Base-by-base conservation (phyloP, 2,888 invertebrate genomes). In the Cosmia pyralina region DNA sequence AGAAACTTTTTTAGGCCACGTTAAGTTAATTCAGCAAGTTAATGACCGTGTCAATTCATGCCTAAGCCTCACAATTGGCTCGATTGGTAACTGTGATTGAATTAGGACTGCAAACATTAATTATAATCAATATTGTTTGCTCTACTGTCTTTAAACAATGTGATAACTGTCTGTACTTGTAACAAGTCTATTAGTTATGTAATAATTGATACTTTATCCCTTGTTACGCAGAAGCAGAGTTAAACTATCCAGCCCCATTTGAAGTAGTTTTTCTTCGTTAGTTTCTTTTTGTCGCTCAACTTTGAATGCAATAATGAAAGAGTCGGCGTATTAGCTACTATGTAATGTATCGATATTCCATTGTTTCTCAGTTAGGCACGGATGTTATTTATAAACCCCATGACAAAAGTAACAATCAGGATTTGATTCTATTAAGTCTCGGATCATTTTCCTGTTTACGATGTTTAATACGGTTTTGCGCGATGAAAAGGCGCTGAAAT, bases 21-120 rank as follows among this genome's bases (percentile, higher is more conserved):
- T 68, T 48, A 59, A 78, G 70, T 69, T 82, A 74, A 81, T 78
- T 70, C 78, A 68, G 57, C 72, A 72, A 76, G 72, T 77, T 83
- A 82, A 83, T 72, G 71, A 69, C 73, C 69, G 75, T 68, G 75
- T 77, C 77, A 77, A 79, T 78, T 77, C 72, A 67, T 78, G 60
- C 59, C 48, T 74, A 70, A 84, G 76, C 53, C 74, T 62, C 81
- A 85, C 92, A 92, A 92, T 92, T 92, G 92, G 73, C 82, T 89
- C 75, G 77, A 92, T 91, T 91, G 90, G 86, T 79, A 68, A 79
- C 86, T 80, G 82, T 89, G 88, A 91, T 92, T 89, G 85, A 90
- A 91, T 92, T 91, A 90, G 86, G 86, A 79, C 81, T 82, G 81
- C 88, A 88, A 88, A 88, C 90, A 87, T 87, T 83, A 81, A 88